Evolutionary conservation across 2,888 invertebrate species (phyloP).

Genomic region (Phymatocera aterrima): DNA sequence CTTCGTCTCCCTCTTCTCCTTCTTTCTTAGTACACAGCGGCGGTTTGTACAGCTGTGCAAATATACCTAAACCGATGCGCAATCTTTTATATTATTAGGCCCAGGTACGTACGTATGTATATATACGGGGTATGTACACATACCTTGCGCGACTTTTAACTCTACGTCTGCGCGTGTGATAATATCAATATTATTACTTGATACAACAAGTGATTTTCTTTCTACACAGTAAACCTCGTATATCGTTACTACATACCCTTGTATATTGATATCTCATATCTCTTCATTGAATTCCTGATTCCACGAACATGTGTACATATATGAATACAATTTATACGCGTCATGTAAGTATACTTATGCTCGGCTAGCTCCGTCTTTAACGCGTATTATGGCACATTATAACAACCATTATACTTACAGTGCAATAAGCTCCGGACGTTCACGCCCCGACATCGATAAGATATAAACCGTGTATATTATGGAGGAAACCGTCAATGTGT

Average conservation of each 20-base stretch:
- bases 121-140: background rate
- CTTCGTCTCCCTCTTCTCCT: conserved; percentile 13
- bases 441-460: background rate
- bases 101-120: background rate
- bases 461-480: too few relatives aligned
- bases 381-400: background rate
- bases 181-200: background rate
- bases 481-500: too few relatives aligned
- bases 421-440: background rate
- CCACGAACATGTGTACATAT: too few relatives aligned
- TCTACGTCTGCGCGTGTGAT: background rate
- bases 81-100: background rate
- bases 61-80: conserved; percentile 52
- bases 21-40: conserved; percentile 48
- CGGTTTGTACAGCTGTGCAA: conserved; percentile 69
- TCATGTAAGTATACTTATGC: too few relatives aligned
- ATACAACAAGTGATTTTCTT: too few relatives aligned
- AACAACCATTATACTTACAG: background rate
- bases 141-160: background rate
- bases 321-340: too few relatives aligned
- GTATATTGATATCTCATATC: too few relatives aligned
- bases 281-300: too few relatives aligned
- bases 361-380: too few relatives aligned
- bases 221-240: background rate
- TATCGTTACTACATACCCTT: too few relatives aligned